These are phyloP conservation scores for Zaprionus lachaisei DNA, from an alignment of 1,140 invertebrate species.

Conservation along the genomic window DNA sequence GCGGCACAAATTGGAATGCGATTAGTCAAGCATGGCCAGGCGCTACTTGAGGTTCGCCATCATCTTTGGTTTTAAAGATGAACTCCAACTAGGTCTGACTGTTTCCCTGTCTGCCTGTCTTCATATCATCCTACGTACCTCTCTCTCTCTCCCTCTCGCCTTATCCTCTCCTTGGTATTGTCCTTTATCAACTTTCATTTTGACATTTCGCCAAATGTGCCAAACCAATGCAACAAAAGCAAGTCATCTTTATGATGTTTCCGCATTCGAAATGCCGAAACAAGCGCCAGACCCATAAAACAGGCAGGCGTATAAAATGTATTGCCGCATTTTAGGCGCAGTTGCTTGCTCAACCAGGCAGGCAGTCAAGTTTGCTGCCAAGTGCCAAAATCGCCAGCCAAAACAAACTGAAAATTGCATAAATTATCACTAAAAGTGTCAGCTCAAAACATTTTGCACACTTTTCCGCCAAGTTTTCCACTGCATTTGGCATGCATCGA, in stretches of 20 bases:
- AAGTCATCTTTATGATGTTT: constrained; percentile 57
- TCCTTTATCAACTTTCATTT: constrained; percentile 33
- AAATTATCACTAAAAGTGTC: constrained; percentile 59
- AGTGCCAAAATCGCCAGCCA: constrained; percentile 32
- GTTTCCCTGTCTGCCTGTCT: neutral
- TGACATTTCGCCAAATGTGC: constrained; percentile 65
- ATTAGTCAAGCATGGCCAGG: constrained; percentile 30
- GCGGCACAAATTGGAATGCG: constrained; percentile 45
- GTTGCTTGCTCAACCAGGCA: neutral
- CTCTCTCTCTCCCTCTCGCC: neutral
- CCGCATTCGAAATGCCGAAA: constrained; percentile 29
- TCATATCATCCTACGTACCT: neutral
- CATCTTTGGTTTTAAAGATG: constrained; percentile 6
- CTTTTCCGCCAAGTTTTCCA: constrained; percentile 40
- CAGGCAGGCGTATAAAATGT: constrained; percentile 49
- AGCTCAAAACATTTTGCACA: constrained; percentile 16
- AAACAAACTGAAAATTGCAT: constrained; percentile 69
- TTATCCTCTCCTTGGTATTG: neutral
- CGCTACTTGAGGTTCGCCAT: constrained; percentile 4
- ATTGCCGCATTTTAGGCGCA: constrained; percentile 73
- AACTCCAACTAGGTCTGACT: neutral
- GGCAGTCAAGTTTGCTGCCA: constrained; percentile 46
- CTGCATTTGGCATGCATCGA: constrained; percentile 65
- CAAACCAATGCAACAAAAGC: constrained; percentile 71
- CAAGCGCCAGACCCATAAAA: constrained; percentile 34